Evolutionary conservation across 2,113 vertebrate species (phyloP).

Genomic region (Sylvilagus bachmani): DNA sequence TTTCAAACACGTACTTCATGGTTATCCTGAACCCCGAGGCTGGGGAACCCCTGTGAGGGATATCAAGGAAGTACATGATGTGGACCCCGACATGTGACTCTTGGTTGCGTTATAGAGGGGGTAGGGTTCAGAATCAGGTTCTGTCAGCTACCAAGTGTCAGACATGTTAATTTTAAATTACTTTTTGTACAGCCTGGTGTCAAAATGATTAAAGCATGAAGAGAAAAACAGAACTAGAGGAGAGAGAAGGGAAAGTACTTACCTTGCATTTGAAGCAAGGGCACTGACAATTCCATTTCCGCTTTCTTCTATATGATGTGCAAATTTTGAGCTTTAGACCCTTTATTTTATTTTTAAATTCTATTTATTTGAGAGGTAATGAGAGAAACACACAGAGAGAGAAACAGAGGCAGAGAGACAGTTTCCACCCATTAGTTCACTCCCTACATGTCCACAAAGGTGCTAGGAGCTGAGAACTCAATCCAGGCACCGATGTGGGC

Average conservation of each 20-base stretch:
- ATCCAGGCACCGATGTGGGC: too few species aligned
- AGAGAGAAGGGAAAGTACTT: conserved; percentile 85
- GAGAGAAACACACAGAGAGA: too few species aligned
- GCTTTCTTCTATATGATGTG: conserved; percentile 50
- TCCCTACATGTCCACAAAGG: too few species aligned
- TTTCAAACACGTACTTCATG: conserved; percentile 52
- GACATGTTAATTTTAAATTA: conserved; percentile 98
- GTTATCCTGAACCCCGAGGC: background rate
- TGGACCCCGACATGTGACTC: conserved; percentile 48
- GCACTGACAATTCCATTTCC: conserved; percentile 73
- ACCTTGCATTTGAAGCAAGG: conserved; percentile 86
- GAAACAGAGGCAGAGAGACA: too few species aligned
- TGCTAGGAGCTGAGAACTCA: too few species aligned
- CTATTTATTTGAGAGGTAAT: too few species aligned
- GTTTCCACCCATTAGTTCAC: too few species aligned
- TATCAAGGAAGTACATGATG: background rate
- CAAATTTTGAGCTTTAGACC: conserved; percentile 63
- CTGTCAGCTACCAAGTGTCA: conserved; percentile 92
- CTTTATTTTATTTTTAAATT: background rate
- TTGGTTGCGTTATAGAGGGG: conserved; percentile 78
- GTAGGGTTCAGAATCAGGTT: conserved; percentile 85
- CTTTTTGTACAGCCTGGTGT: conserved; percentile 94
- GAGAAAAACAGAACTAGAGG: conserved; percentile 86
- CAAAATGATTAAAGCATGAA: conserved; percentile 95
- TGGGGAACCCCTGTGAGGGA: background rate